Conservation (phyloP, 2,113 vertebrate genomes). For the Podarcis cretensis region DNA sequence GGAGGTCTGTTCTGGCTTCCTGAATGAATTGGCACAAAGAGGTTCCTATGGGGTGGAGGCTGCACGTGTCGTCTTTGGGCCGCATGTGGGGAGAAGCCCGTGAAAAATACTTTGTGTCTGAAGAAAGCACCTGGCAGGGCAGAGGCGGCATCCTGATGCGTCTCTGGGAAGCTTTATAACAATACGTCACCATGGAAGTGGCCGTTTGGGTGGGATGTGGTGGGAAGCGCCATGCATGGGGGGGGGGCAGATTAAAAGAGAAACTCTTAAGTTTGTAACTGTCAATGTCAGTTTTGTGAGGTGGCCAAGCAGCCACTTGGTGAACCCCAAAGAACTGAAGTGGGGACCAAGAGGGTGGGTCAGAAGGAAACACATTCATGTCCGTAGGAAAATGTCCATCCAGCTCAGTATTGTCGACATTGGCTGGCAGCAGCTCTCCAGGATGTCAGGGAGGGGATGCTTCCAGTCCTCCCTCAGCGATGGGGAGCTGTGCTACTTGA, state of each 20-base stretch:
- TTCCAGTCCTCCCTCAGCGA: no score
- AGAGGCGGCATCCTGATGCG: not conserved
- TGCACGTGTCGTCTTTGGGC: no score
- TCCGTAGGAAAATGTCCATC: no score
- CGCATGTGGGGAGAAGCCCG: not conserved
- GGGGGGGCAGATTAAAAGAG: not conserved
- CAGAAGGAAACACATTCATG: not conserved
- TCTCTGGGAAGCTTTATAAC: no score
- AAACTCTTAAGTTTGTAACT: not conserved
- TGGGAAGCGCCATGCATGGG: not conserved
- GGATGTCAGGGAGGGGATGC: no score
- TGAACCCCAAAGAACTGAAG: not conserved
- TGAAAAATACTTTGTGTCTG: not conserved
- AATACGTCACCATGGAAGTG: no score
- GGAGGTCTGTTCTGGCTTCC: conserved; percentile 35
- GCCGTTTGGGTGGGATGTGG: not conserved
- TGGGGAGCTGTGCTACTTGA: no score
- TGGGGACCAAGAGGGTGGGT: not conserved
- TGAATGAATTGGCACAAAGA: not conserved
- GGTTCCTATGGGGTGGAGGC: not conserved
- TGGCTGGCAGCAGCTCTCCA: no score
- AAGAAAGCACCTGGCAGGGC: not conserved
- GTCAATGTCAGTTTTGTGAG: not conserved
- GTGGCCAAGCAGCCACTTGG: not conserved
- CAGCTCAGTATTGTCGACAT: no score